Percentiles rank a stretch among this genome's conserved stretches.
Evolutionary conservation across 1,140 invertebrate species (phyloP).

Genomic region (Drosophila orena): DNA sequence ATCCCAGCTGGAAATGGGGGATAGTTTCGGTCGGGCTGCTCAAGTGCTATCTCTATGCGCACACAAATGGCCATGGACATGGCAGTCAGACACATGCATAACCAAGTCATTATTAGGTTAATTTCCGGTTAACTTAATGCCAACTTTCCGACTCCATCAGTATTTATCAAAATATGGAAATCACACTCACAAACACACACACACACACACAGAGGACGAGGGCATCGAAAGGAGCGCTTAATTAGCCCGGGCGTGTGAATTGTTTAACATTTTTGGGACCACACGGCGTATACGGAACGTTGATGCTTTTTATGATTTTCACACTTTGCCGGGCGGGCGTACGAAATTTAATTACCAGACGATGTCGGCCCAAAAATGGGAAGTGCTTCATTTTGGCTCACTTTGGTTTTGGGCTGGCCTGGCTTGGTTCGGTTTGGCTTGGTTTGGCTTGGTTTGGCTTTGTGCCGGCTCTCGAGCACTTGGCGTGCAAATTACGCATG

Average conservation of each 20-base stretch:
- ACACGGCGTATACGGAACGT: constrained; percentile 55
- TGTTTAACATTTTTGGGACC: constrained; percentile 75
- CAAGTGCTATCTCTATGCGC: constrained; percentile 3
- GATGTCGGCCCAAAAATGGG: background rate
- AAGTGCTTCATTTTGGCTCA: background rate
- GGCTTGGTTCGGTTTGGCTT: too few relatives aligned
- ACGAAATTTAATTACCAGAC: constrained; percentile 76
- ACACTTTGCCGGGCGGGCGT: constrained; percentile 62
- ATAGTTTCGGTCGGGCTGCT: constrained; percentile 24
- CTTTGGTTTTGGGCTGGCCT: too few relatives aligned
- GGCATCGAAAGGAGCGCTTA: constrained; percentile 55
- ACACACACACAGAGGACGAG: background rate
- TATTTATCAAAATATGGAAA: constrained; percentile 80
- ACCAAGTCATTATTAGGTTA: constrained; percentile 65
- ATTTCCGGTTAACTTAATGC: constrained; percentile 64
- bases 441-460: background rate
- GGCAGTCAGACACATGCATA: constrained; percentile 11
- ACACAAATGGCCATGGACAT: constrained; percentile 7
- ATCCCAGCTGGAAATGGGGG: background rate
- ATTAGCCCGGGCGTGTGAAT: constrained; percentile 77
- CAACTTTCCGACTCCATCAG: constrained; percentile 45
- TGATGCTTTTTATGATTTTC: constrained; percentile 79
- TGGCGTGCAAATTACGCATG: constrained; percentile 79
- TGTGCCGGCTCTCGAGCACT: constrained; percentile 33
- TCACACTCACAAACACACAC: constrained; percentile 41